These are phyloP conservation scores for Dipodomys ordii DNA, from an alignment of 2,113 vertebrate genomes.

Conservation along the genomic window DNA sequence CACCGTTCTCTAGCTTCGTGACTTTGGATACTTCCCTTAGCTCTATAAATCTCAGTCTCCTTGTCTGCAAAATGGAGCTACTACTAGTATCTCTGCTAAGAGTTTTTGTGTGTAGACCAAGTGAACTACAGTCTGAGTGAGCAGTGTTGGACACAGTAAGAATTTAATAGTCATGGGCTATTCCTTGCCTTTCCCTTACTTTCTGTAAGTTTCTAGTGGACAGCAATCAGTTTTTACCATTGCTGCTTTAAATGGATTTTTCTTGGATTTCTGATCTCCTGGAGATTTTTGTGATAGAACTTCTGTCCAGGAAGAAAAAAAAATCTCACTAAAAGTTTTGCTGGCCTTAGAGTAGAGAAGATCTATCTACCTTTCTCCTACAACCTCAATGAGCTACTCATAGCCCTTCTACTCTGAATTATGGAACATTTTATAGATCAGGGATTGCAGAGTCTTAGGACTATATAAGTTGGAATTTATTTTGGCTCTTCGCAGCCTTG, in stretches of 20 bases:
- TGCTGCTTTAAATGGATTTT: neutral
- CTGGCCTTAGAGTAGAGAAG: neutral
- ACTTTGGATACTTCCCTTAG: neutral
- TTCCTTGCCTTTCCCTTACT: neutral
- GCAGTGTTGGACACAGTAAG: neutral
- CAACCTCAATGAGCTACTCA: neutral
- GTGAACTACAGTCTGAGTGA: neutral
- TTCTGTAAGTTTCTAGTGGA: neutral
- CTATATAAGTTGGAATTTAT: neutral
- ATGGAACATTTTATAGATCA: accelerated
- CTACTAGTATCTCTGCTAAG: neutral
- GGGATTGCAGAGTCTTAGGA: neutral
- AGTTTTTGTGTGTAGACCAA: neutral
- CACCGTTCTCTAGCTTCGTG: neutral
- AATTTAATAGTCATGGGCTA: neutral
- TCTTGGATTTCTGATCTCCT: neutral
- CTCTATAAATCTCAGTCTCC: neutral
- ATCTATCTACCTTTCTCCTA: neutral
- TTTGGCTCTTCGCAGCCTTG: neutral
- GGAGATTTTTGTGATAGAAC: neutral
- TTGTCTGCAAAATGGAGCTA: neutral
- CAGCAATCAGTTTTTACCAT: neutral
- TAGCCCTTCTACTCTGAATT: neutral
- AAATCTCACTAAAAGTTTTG: neutral
- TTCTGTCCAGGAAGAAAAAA: neutral